These are phyloP conservation scores for Atta colombica DNA, from an alignment of 1,140 invertebrate species.

Conservation along the genomic window DNA sequence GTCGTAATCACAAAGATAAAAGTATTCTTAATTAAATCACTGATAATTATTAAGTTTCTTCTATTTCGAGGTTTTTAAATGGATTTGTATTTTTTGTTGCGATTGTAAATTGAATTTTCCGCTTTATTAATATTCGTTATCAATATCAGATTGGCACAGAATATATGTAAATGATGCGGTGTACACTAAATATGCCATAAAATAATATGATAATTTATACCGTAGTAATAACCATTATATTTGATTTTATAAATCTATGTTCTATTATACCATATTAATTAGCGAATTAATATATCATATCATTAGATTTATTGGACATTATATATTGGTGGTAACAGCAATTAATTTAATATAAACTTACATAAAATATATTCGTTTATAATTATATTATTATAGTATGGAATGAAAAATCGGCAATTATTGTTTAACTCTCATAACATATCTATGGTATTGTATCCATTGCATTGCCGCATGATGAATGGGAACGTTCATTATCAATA, in stretches of 20 bases:
- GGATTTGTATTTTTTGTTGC: not conserved
- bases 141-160: not conserved
- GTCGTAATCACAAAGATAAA: not conserved
- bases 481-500: slow-evolving; percentile 13
- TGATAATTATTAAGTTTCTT: not conserved
- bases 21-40: slow-evolving; percentile 25
- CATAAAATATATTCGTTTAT: slow-evolving; percentile 20
- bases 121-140: not conserved
- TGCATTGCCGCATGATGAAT: slow-evolving; percentile 24
- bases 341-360: slow-evolving; percentile 29
- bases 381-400: slow-evolving; percentile 32
- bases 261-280: slow-evolving; percentile 35
- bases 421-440: not conserved
- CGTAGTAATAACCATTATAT: slow-evolving; percentile 34
- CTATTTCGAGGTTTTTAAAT: not conserved
- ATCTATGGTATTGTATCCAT: slow-evolving; percentile 28
- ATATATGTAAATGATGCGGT: not conserved
- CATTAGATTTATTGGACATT: slow-evolving; percentile 50
- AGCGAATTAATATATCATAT: slow-evolving; percentile 43
- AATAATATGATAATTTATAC: slow-evolving; percentile 23
- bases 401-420: slow-evolving; percentile 38
- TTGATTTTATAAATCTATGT: slow-evolving; percentile 49
- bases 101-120: not conserved
- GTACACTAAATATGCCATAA: not conserved
- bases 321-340: not conserved